These are phyloP conservation scores for Tetrapedia diversipes DNA, from an alignment of 2,888 invertebrate genomes.

Conservation along the genomic window DNA sequence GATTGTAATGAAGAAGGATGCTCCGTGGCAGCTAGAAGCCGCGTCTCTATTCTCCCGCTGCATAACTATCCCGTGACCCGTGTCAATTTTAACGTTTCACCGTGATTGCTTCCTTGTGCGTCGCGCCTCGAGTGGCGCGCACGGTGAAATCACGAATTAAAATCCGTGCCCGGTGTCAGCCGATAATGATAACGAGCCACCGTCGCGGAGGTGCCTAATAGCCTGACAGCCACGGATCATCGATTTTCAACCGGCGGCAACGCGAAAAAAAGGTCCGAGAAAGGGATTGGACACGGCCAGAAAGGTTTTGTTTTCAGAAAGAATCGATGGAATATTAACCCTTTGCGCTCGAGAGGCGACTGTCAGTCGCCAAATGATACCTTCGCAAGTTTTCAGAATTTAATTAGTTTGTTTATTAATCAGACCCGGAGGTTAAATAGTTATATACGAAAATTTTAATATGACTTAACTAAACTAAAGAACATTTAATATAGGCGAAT, in stretches of 20 bases:
- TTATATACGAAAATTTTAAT: no score
- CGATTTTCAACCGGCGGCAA: conserved; percentile 61
- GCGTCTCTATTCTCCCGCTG: conserved; percentile 39
- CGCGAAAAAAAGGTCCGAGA: conserved; percentile 26
- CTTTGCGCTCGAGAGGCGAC: no score
- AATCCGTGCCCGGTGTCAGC: conserved; percentile 59
- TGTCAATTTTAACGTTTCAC: conserved; percentile 70
- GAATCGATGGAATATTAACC: no score
- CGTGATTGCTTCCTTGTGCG: conserved; percentile 74
- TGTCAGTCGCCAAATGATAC: no score
- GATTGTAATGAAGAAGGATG: conserved; percentile 60
- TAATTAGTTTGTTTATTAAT: no score
- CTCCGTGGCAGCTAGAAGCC: conserved; percentile 8
- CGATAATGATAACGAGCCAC: conserved; percentile 71
- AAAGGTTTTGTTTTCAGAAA: background rate
- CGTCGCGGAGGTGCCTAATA: conserved; percentile 66
- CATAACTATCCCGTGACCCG: conserved; percentile 63
- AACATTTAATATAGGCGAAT: no score
- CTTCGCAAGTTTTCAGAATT: no score
- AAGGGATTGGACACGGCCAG: background rate
- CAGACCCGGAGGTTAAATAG: no score
- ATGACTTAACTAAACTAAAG: no score
- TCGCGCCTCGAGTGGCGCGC: conserved; percentile 50
- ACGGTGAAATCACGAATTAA: conserved; percentile 69
- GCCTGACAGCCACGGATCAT: conserved; percentile 69